Conservation (phyloP, 2,888 invertebrate genomes). For the Smittia sp. region DNA sequence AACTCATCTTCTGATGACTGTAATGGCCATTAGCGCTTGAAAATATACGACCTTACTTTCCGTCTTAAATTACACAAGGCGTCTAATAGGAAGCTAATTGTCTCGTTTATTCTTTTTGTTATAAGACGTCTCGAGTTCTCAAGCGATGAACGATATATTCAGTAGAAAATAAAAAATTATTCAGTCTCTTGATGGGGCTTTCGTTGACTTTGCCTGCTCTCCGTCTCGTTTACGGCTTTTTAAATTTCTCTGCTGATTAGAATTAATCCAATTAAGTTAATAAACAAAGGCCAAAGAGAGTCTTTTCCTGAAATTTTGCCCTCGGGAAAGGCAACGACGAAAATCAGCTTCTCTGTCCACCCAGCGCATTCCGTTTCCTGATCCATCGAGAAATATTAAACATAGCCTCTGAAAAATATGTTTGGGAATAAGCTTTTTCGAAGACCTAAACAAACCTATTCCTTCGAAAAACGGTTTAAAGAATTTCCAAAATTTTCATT, state of each 20-base stretch:
- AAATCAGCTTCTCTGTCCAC: not conserved
- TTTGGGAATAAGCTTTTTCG: too few relatives aligned
- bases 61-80: not conserved
- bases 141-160: not conserved
- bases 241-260: conserved; percentile 31
- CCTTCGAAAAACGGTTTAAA: too few relatives aligned
- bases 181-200: not conserved
- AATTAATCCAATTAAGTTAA: conserved; percentile 33
- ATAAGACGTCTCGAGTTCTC: not conserved
- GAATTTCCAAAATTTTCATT: too few relatives aligned
- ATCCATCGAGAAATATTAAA: too few relatives aligned
- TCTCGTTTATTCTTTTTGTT: conserved; percentile 10
- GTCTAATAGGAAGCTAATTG: conserved; percentile 21
- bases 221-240: not conserved
- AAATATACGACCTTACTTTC: not conserved
- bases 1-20: conserved; percentile 13
- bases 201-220: not conserved
- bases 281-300: conserved; percentile 17
- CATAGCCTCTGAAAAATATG: not conserved
- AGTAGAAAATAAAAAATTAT: not conserved
- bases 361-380: not conserved
- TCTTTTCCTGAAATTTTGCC: not conserved
- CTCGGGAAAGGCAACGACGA: not conserved
- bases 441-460: too few relatives aligned
- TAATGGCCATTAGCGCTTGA: conserved; percentile 21